phyloP scores from a whole-genome alignment of 2,888 invertebrate genomes.

The Steromphala cineraria region DNA sequence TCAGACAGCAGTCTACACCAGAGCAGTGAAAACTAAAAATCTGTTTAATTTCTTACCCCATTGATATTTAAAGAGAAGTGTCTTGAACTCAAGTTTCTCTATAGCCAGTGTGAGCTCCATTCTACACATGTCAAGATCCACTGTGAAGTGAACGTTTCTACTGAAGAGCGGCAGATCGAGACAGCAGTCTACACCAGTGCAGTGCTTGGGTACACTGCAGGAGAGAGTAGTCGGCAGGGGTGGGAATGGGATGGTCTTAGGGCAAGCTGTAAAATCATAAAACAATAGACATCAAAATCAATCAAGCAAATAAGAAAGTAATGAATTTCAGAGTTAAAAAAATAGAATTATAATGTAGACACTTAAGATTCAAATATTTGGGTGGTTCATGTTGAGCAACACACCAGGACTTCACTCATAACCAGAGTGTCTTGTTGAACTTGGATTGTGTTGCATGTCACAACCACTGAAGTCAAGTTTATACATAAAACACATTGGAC shows the following conservation, averaged over 20 bases:
- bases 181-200: slow-evolving; percentile 41
- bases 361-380: too few species aligned
- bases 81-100: slow-evolving; percentile 27
- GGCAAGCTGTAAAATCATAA: slow-evolving; percentile 23
- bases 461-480: too few species aligned
- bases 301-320: too few species aligned
- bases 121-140: slow-evolving; percentile 31
- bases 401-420: too few species aligned
- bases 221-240: not conserved
- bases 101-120: slow-evolving; percentile 28
- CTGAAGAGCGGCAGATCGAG: slow-evolving; percentile 33
- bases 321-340: too few species aligned
- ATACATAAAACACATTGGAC: too few species aligned
- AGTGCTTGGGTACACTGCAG: slow-evolving; percentile 26
- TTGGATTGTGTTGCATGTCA: too few species aligned
- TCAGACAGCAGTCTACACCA: slow-evolving; percentile 39
- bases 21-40: slow-evolving; percentile 32
- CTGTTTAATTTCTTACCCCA: slow-evolving; percentile 16
- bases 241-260: slow-evolving; percentile 11
- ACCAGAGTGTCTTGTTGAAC: too few species aligned
- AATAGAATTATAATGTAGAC: too few species aligned
- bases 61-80: slow-evolving; percentile 1
- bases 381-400: too few species aligned
- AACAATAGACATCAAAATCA: too few species aligned
- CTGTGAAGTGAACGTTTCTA: slow-evolving; percentile 23